phyloP scores from a whole-genome alignment of 2,113 vertebrate genomes.

The Asarcornis scutulata region DNA sequence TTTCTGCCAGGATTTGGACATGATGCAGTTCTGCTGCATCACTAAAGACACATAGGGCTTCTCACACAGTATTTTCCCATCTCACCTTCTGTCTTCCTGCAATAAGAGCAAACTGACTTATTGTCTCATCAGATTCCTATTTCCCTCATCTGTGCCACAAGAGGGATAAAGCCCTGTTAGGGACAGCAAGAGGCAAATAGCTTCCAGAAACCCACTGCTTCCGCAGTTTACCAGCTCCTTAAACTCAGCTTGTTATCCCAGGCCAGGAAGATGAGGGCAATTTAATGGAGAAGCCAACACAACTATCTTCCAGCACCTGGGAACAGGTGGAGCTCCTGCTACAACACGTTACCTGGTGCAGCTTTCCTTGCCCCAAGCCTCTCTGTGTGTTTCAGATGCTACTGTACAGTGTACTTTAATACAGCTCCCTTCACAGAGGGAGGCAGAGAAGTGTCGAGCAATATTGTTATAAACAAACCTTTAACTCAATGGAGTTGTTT shows the following conservation, averaged over 20 bases:
- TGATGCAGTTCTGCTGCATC: not conserved
- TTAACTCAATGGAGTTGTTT: not conserved
- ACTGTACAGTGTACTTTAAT: not conserved
- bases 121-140: not conserved
- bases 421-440: not conserved
- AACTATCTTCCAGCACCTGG: not conserved
- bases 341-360: not conserved
- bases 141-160: not conserved
- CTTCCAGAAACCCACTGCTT: not conserved
- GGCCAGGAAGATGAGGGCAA: not conserved
- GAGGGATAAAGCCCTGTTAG: not conserved
- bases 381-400: not conserved
- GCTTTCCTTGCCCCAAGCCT: not conserved
- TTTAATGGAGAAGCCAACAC: not conserved
- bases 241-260: not conserved
- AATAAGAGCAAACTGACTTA: not conserved
- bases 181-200: not conserved
- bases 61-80: not conserved
- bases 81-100: not conserved
- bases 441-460: not conserved
- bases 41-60: not conserved
- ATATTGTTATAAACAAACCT: constrained; percentile 17
- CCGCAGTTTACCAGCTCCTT: not conserved
- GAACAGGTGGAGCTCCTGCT: not conserved
- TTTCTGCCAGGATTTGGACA: not conserved